Evolutionary conservation across 2,113 vertebrate species (phyloP).

Genomic region (Neopipo cinnamomea): DNA sequence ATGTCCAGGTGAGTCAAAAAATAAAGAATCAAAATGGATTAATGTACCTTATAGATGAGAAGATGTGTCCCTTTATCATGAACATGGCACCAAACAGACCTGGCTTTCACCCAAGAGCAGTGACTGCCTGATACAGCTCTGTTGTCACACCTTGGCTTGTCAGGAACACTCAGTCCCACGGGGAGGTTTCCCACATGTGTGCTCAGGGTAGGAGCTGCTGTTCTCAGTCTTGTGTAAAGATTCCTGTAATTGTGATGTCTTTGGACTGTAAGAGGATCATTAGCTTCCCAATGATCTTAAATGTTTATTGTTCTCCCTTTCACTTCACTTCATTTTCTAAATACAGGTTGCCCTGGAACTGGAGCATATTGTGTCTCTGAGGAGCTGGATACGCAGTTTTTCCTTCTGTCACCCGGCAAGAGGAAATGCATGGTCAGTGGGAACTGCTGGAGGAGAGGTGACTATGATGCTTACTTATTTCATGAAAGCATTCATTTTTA

Average conservation of each 20-base stretch:
- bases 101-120: not conserved
- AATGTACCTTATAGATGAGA: not conserved
- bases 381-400: not conserved
- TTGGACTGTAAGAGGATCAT: not conserved
- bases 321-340: not conserved
- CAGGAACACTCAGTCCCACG: rapidly evolving
- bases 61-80: not conserved
- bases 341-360: not conserved
- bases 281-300: not conserved
- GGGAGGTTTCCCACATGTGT: not conserved
- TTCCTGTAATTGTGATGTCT: not conserved
- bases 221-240: not conserved
- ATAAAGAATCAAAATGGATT: not conserved
- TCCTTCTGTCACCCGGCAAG: not conserved
- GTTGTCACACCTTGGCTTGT: not conserved
- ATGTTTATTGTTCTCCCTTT: not conserved
- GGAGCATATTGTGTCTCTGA: not conserved
- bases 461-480: not conserved
- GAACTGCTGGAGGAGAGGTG: not conserved
- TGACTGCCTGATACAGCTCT: not conserved
- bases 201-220: not conserved
- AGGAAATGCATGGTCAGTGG: not conserved
- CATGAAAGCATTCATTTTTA: not conserved
- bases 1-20: not conserved
- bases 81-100: not conserved